Evolutionary conservation across 2,888 invertebrate species (phyloP).

Genomic region (Hemaris fuciformis): DNA sequence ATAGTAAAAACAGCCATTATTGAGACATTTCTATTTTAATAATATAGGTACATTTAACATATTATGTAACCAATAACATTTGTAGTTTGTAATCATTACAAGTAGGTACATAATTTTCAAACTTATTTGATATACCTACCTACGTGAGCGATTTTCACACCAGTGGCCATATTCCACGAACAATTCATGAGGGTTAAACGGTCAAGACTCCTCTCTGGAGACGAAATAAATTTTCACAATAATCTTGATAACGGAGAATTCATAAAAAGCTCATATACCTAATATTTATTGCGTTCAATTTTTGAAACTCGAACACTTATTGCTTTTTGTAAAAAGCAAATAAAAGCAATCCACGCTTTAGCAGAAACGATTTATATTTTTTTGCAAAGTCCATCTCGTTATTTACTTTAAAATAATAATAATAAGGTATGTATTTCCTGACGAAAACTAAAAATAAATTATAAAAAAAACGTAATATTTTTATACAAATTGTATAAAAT

Average conservation of each 20-base stretch:
- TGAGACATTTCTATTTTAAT: too few species aligned
- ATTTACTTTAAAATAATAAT: too few species aligned
- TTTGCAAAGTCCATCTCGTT: too few species aligned
- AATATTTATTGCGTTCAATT: slow-evolving; percentile 2
- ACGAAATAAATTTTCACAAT: slow-evolving; percentile 44
- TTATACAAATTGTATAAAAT: too few species aligned
- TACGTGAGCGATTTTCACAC: slow-evolving; percentile 39
- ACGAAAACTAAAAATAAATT: too few species aligned
- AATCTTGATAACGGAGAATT: slow-evolving; percentile 27
- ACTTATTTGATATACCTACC: slow-evolving; percentile 33
- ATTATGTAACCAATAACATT: too few species aligned
- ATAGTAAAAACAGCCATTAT: too few species aligned
- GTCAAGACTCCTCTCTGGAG: slow-evolving; percentile 43
- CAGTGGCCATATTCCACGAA: slow-evolving; percentile 39
- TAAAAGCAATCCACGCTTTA: not conserved
- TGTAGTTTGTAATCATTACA: slow-evolving; percentile 21
- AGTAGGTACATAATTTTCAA: slow-evolving; percentile 24
- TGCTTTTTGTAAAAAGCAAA: not conserved
- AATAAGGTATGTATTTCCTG: too few species aligned
- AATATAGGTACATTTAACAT: too few species aligned
- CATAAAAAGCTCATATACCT: slow-evolving; percentile 6
- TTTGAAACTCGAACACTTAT: slow-evolving; percentile 15
- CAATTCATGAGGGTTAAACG: slow-evolving; percentile 58
- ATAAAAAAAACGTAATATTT: too few species aligned
- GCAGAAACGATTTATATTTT: not conserved